These are phyloP conservation scores for Sinocyclocheilus grahami DNA, from an alignment of 2,113 vertebrate genomes.

Conservation along the genomic window DNA sequence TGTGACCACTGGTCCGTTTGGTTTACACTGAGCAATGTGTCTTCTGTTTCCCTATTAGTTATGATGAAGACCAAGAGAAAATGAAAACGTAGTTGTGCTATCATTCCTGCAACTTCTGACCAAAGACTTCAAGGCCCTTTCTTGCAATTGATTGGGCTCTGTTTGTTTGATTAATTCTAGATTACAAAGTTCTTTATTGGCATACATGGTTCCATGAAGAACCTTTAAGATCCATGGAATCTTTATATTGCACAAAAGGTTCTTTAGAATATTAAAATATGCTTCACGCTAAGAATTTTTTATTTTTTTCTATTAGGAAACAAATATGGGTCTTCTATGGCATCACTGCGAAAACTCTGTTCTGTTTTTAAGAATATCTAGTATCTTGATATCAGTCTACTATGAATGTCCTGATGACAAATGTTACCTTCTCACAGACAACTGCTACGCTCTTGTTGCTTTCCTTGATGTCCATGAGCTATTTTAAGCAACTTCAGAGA, in stretches of 20 bases:
- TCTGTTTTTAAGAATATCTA: not conserved
- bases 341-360: not conserved
- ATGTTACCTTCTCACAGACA: slow-evolving; percentile 19
- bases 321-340: not conserved
- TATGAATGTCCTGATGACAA: not conserved
- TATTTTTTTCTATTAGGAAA: not conserved
- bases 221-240: too few species aligned
- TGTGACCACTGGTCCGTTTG: not conserved
- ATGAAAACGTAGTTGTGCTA: not conserved
- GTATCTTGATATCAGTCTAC: too few species aligned
- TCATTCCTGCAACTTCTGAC: not conserved
- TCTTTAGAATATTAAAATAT: too few species aligned
- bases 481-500: slow-evolving; percentile 50
- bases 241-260: too few species aligned
- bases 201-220: not conserved
- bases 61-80: not conserved
- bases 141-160: not conserved
- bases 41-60: not conserved
- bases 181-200: not conserved
- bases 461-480: not conserved
- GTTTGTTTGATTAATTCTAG: not conserved
- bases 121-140: not conserved
- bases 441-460: not conserved
- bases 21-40: not conserved
- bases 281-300: too few species aligned